Evolutionary conservation across 2,113 vertebrate species (phyloP).

Genomic region (Centropus bengalensis): DNA sequence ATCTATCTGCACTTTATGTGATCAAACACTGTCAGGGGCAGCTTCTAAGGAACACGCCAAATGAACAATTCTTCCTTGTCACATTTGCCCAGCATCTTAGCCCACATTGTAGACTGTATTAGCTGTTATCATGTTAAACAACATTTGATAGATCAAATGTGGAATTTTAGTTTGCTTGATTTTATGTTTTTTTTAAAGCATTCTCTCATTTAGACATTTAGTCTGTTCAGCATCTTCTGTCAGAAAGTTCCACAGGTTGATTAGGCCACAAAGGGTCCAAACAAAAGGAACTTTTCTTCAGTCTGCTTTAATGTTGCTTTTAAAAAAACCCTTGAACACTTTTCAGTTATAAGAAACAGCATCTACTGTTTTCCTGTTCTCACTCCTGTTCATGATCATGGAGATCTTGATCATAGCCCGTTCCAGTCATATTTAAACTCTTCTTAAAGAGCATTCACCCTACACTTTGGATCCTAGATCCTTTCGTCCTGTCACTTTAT

Average conservation of each 20-base stretch:
- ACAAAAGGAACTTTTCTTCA: neutral
- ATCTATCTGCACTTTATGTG: neutral
- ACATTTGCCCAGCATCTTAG: neutral
- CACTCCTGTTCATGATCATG: neutral
- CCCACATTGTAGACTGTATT: neutral
- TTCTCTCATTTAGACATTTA: neutral
- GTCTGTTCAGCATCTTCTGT: neutral
- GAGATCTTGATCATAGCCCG: neutral
- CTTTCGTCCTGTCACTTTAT: neutral
- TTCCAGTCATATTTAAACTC: neutral
- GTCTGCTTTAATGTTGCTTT: neutral
- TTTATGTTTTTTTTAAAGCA: neutral
- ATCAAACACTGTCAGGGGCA: neutral
- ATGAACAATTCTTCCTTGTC: neutral
- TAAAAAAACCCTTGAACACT: neutral
- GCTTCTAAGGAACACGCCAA: neutral
- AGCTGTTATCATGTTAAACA: neutral
- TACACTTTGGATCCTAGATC: neutral
- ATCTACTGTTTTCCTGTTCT: neutral
- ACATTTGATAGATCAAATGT: neutral
- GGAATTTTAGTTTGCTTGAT: neutral
- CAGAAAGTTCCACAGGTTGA: neutral
- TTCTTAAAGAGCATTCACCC: neutral
- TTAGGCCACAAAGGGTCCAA: neutral
- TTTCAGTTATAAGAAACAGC: neutral